These are phyloP conservation scores for Drosophila rellima DNA, from an alignment of 2,888 invertebrate genomes.

Conservation along the genomic window DNA sequence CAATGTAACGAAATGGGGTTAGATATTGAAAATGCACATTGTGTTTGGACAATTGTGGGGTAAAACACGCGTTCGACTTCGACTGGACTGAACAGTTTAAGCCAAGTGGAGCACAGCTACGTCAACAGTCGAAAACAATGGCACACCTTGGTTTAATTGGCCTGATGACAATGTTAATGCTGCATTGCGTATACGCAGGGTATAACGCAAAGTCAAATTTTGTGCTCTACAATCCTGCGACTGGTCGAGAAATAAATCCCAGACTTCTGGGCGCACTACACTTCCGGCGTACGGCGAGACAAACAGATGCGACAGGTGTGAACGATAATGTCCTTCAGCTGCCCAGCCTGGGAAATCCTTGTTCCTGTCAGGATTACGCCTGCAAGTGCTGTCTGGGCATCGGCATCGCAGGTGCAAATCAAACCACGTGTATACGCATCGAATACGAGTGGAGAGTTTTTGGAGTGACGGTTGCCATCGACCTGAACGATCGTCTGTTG, in stretches of 20 bases:
- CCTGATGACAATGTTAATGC: slow-evolving; percentile 9
- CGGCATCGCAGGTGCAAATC: slow-evolving; percentile 43
- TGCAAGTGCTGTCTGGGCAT: slow-evolving; percentile 72
- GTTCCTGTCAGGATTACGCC: slow-evolving; percentile 55
- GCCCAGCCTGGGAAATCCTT: slow-evolving; percentile 64
- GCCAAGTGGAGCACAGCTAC: slow-evolving; percentile 45
- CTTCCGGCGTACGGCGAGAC: neutral
- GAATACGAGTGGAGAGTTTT: slow-evolving; percentile 33
- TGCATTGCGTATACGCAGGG: slow-evolving; percentile 40
- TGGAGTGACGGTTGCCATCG: slow-evolving; percentile 48
- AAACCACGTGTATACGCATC: slow-evolving; percentile 53
- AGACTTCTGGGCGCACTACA: slow-evolving; percentile 1
- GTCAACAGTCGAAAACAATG: slow-evolving; percentile 46
- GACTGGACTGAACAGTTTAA: slow-evolving; percentile 28
- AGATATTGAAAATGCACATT: slow-evolving; percentile 47
- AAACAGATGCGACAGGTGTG: neutral
- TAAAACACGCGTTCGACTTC: slow-evolving; percentile 50
- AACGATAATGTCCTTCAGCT: slow-evolving; percentile 62
- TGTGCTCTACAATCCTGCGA: slow-evolving; percentile 51
- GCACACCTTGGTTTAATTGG: slow-evolving; percentile 38
- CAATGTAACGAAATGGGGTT: slow-evolving; percentile 30
- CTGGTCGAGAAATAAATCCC: slow-evolving; percentile 34
- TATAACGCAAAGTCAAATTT: slow-evolving; percentile 6
- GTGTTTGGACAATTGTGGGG: slow-evolving; percentile 71
- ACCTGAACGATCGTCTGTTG: slow-evolving; percentile 51